Conservation (phyloP, 2,888 invertebrate species). For the Dolichopus griseipennis region DNA sequence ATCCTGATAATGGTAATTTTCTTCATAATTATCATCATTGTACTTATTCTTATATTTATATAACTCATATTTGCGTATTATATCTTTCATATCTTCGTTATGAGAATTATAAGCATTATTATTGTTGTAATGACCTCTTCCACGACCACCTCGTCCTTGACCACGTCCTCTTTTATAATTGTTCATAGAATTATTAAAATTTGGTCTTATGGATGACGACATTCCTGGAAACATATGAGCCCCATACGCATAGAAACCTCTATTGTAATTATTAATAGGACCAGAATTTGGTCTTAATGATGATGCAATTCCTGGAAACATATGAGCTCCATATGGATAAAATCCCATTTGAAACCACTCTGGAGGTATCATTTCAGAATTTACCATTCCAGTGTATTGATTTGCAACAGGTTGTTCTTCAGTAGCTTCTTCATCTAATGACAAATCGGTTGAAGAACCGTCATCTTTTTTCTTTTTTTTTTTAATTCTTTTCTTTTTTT, state of each 20-base stretch:
- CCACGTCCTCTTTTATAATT: slow-evolving; percentile 41
- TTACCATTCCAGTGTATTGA: slow-evolving; percentile 28
- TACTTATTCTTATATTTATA: slow-evolving; percentile 55
- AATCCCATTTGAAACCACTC: slow-evolving; percentile 42
- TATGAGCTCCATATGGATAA: slow-evolving; percentile 34
- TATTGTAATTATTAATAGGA: slow-evolving; percentile 32
- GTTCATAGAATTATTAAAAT: slow-evolving; percentile 19
- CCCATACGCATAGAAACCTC: slow-evolving; percentile 41
- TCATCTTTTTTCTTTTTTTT: slow-evolving; percentile 29
- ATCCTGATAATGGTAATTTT: slow-evolving; percentile 31
- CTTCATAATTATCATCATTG: slow-evolving; percentile 46
- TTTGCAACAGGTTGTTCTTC: slow-evolving; percentile 31
- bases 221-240: slow-evolving; percentile 36
- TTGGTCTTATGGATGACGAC: slow-evolving; percentile 31
- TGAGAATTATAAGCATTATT: slow-evolving; percentile 31
- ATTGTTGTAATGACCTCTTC: slow-evolving; percentile 26
- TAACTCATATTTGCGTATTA: no score
- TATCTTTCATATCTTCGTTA: no score
- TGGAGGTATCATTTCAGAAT: slow-evolving; percentile 33
- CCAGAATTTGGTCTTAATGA: slow-evolving; percentile 29
- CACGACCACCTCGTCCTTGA: slow-evolving; percentile 26
- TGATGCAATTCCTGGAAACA: slow-evolving; percentile 36
- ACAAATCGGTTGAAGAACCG: slow-evolving; percentile 24
- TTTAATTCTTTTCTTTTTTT: slow-evolving; percentile 22
- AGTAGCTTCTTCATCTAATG: slow-evolving; percentile 21